These are phyloP conservation scores for Carlito syrichta DNA, from an alignment of 2,113 vertebrate genomes.

Conservation along the genomic window DNA sequence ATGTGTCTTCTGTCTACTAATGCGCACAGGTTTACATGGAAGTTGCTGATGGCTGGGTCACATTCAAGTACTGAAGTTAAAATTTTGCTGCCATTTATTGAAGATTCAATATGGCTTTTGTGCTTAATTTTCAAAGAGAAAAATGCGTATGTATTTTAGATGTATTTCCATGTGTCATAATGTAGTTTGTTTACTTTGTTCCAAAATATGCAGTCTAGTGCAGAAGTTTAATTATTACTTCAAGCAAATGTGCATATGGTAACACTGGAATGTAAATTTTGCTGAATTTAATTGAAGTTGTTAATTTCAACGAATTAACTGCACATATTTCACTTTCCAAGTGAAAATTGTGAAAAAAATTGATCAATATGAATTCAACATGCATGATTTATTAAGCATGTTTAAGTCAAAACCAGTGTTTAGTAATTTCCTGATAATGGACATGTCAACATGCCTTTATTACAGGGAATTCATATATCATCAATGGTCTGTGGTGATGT, in stretches of 20 bases:
- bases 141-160: constrained; percentile 46
- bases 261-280: constrained; percentile 61
- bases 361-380: neutral
- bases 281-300: constrained; percentile 66
- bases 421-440: neutral
- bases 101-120: neutral
- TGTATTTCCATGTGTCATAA: constrained; percentile 24
- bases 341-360: constrained; percentile 25
- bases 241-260: constrained; percentile 60
- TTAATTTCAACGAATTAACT: constrained; percentile 57
- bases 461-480: neutral
- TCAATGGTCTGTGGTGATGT: neutral
- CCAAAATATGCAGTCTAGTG: constrained; percentile 33
- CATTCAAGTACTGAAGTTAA: neutral
- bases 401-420: constrained; percentile 42
- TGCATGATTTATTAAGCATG: neutral
- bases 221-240: constrained; percentile 61
- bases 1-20: neutral
- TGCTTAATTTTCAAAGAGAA: constrained; percentile 48
- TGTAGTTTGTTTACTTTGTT: constrained; percentile 62
- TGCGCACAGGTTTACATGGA: neutral
- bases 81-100: constrained; percentile 4
- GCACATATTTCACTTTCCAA: constrained; percentile 36
- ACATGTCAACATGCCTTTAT: neutral
- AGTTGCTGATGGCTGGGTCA: neutral